A percentile compares a stretch with the other conserved stretches of the same genome.
Conservation (phyloP, 2,888 invertebrate species). For the Oxytorus armatus region DNA sequence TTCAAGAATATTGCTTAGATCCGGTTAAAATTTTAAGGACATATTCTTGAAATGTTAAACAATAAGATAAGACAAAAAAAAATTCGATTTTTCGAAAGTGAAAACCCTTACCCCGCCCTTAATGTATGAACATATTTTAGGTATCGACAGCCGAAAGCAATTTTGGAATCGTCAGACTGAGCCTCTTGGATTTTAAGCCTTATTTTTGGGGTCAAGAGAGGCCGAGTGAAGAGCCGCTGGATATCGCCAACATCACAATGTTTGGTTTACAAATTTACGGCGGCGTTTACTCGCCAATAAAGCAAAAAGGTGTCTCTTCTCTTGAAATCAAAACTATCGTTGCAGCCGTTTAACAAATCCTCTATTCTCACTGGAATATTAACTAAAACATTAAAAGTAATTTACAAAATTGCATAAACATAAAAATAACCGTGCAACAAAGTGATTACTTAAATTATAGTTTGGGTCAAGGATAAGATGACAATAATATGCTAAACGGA, state of each 20-base stretch:
- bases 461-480: too few species aligned
- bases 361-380: neutral
- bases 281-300: slow-evolving; percentile 87
- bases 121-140: slow-evolving; percentile 78
- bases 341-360: slow-evolving; percentile 74
- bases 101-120: too few species aligned
- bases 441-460: too few species aligned
- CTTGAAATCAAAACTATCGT: slow-evolving; percentile 87
- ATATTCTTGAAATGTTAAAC: too few species aligned
- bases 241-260: slow-evolving; percentile 86
- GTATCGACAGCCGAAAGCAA: slow-evolving; percentile 85
- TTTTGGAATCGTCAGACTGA: slow-evolving; percentile 86
- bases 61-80: too few species aligned
- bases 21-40: too few species aligned
- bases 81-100: too few species aligned
- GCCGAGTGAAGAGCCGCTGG: slow-evolving; percentile 86
- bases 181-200: slow-evolving; percentile 87
- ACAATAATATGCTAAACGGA: too few species aligned
- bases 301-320: slow-evolving; percentile 88
- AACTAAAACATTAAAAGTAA: neutral
- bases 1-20: too few species aligned
- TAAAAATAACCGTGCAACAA: neutral
- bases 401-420: neutral
- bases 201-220: slow-evolving; percentile 87
- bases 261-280: slow-evolving; percentile 89